Percentiles rank a stretch among this genome's conserved stretches.
Evolutionary conservation across 2,797 vertebrate genomes (phyloP).

Genomic region (Sylvilagus floridanus): DNA sequence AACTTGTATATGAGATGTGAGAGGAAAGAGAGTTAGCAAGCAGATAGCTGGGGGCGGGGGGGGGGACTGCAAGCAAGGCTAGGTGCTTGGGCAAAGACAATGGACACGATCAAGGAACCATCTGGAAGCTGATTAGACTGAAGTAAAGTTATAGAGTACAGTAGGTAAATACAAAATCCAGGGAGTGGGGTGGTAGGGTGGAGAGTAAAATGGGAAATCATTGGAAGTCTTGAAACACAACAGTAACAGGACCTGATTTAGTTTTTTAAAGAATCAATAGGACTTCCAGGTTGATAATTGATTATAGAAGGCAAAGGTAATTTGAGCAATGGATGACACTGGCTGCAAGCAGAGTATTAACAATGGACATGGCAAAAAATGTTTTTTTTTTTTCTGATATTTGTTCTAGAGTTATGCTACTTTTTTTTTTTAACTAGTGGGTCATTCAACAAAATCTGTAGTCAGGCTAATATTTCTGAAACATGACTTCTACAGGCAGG

Average conservation of each 20-base stretch:
- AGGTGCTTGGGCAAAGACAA: background rate
- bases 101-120: background rate
- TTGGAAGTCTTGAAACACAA: background rate
- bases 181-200: background rate
- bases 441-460: conserved; percentile 40
- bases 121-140: background rate
- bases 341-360: background rate
- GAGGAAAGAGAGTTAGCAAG: background rate
- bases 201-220: background rate
- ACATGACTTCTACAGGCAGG: background rate
- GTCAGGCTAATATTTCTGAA: conserved; percentile 46
- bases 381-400: background rate
- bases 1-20: too few relatives aligned
- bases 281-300: background rate
- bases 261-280: background rate
- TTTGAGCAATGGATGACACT: background rate
- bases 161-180: background rate
- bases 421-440: background rate
- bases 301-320: background rate
- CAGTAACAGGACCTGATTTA: background rate
- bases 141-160: background rate
- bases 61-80: background rate
- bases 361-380: background rate
- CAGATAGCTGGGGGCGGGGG: too few relatives aligned
- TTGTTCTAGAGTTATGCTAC: background rate